Evolutionary conservation across 2,113 vertebrate genomes (phyloP).

Genomic region (Gulo gulo): DNA sequence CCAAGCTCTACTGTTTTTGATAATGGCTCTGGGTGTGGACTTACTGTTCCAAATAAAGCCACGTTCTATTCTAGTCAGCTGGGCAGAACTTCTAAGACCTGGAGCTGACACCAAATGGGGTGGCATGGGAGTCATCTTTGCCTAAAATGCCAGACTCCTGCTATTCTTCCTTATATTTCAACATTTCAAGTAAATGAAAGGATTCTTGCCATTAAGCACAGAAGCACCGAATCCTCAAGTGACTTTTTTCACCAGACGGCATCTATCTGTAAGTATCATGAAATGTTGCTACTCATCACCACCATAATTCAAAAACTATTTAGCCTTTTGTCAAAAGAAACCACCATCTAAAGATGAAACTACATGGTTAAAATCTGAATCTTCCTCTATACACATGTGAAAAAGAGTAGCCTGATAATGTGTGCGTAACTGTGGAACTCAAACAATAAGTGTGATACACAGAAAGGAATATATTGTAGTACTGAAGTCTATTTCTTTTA

Average conservation of each 20-base stretch:
- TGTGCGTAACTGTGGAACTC: neutral
- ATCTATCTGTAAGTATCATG: neutral
- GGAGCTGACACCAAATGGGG: neutral
- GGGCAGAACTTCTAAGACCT: neutral
- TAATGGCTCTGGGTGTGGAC: neutral
- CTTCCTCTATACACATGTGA: neutral
- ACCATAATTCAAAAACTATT: neutral
- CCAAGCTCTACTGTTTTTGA: neutral
- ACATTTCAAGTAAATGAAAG: neutral
- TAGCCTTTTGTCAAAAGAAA: neutral
- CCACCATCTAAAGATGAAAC: neutral
- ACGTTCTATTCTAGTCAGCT: neutral
- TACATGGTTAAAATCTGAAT: neutral
- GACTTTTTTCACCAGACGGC: neutral
- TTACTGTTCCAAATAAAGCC: neutral
- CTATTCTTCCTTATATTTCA: neutral
- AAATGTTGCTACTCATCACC: neutral
- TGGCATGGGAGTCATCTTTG: neutral
- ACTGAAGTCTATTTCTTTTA: neutral
- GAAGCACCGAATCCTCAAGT: neutral
- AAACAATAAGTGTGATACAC: neutral
- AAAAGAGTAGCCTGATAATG: neutral
- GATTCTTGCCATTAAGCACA: neutral
- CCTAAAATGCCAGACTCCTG: neutral
- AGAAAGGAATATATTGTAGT: neutral